These are phyloP conservation scores for Caenorhabditis doughertyi DNA, from an alignment of 2,888 invertebrate genomes.

Conservation along the genomic window DNA sequence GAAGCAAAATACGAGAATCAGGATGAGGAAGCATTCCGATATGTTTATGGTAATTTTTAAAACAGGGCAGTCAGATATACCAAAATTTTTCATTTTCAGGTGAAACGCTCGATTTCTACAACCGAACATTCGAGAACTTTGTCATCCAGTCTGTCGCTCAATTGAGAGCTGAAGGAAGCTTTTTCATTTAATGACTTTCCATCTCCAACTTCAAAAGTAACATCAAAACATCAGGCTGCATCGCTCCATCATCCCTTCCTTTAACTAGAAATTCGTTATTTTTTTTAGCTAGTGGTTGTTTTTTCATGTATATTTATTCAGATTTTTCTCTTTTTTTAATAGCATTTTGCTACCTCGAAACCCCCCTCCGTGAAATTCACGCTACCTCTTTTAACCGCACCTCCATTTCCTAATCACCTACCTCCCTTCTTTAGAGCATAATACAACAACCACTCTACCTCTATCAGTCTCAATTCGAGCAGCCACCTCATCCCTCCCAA, in stretches of 20 bases:
- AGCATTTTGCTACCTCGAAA: constrained; percentile 34
- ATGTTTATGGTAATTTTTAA: no score
- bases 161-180: no score
- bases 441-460: constrained; percentile 3
- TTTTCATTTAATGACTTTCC: no score
- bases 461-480: neutral
- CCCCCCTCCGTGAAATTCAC: constrained; percentile 11
- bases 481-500: neutral
- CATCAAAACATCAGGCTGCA: no score
- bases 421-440: constrained; percentile 31
- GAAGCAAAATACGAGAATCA: no score
- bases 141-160: no score
- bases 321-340: neutral
- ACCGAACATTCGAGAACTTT: no score
- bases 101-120: no score
- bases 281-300: constrained; percentile 42
- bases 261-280: neutral
- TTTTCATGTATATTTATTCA: constrained; percentile 12
- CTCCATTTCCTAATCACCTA: constrained; percentile 1
- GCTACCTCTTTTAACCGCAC: constrained; percentile 15
- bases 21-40: no score
- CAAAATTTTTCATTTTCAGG: no score
- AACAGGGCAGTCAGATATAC: no score
- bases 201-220: no score
- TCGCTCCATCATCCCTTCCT: neutral